These are phyloP conservation scores for Erythrocercus mccallii DNA, from an alignment of 2,113 vertebrate genomes.

Conservation along the genomic window DNA sequence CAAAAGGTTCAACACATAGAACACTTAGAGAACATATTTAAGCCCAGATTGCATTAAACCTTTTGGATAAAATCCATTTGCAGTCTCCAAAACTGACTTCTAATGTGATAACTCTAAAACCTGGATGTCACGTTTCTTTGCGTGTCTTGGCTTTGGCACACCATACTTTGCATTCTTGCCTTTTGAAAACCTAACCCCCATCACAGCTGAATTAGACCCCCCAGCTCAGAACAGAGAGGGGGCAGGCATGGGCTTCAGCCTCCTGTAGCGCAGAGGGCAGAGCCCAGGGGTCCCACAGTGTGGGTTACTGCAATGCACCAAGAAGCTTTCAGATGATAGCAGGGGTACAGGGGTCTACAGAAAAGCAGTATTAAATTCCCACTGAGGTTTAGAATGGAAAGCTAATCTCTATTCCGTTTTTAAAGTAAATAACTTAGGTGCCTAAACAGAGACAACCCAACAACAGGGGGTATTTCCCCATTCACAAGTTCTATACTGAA, in stretches of 20 bases:
- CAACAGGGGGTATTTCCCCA: background rate
- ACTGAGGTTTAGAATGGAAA: background rate
- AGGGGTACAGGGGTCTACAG: background rate
- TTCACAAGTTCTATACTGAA: background rate
- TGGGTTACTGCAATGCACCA: no score
- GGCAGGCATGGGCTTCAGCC: background rate
- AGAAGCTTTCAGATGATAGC: background rate
- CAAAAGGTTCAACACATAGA: background rate
- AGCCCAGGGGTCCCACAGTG: fast-evolving
- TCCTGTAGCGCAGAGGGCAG: background rate
- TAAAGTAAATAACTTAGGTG: background rate
- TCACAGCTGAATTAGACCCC: background rate
- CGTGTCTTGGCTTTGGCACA: background rate
- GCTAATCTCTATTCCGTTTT: background rate
- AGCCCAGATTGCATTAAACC: background rate
- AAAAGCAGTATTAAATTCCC: background rate
- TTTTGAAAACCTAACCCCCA: background rate
- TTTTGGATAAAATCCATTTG: background rate
- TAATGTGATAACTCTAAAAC: background rate
- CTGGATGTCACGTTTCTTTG: background rate
- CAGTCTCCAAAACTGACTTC: background rate
- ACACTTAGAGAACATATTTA: background rate
- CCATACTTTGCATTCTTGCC: background rate
- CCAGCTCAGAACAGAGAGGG: background rate
- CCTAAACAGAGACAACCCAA: background rate